Percentiles rank a stretch among this genome's conserved stretches.
Conservation (phyloP, 2,797 vertebrate species). For the Podarcis siculus region DNA sequence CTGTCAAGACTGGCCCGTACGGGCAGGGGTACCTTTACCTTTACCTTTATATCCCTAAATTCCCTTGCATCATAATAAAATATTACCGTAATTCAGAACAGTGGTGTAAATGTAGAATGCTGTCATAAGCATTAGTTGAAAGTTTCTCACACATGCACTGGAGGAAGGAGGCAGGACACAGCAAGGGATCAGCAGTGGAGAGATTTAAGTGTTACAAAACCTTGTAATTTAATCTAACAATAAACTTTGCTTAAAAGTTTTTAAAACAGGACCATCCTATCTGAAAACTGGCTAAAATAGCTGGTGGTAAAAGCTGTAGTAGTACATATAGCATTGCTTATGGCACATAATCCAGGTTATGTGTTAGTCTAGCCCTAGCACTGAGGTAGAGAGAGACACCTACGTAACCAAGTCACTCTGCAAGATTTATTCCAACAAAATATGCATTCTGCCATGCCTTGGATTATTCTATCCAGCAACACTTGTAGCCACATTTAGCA, state of each 20-base stretch:
- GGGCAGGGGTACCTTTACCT: too few relatives aligned
- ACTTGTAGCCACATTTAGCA: neutral
- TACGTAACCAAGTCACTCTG: neutral
- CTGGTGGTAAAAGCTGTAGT: neutral
- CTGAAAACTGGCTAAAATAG: neutral
- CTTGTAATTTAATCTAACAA: neutral
- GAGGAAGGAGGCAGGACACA: neutral
- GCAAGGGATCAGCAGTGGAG: neutral
- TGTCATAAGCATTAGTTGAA: neutral
- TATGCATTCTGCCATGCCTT: neutral
- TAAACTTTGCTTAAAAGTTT: constrained; percentile 5
- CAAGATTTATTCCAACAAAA: neutral
- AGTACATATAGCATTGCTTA: neutral
- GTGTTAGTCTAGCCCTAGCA: neutral
- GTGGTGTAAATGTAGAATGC: neutral
- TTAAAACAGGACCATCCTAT: constrained; percentile 5
- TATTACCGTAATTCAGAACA: constrained; percentile 5
- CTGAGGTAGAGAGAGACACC: neutral
- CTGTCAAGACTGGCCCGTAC: too few relatives aligned
- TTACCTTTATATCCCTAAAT: neutral
- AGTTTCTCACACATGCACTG: neutral
- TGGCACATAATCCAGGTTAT: neutral
- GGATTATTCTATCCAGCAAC: neutral
- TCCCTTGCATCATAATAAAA: neutral
- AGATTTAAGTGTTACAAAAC: constrained; percentile 5